phyloP scores from a whole-genome alignment of 1,140 invertebrate species.

The Papilio helenus region DNA sequence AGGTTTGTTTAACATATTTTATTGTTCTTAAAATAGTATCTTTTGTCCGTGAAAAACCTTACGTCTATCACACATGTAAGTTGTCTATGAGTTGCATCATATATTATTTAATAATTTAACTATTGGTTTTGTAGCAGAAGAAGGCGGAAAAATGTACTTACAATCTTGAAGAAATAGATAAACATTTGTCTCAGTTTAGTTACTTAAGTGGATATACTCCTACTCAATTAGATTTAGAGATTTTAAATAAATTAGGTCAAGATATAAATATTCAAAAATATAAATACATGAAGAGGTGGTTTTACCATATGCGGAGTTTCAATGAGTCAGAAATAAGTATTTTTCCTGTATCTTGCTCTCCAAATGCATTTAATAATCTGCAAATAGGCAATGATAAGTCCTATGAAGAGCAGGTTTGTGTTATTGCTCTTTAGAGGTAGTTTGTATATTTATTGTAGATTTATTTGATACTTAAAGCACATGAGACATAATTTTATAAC shows the following conservation, averaged over 20 bases:
- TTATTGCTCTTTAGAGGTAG: slow-evolving; percentile 38
- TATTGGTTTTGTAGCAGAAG: slow-evolving; percentile 68
- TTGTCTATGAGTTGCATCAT: slow-evolving; percentile 52
- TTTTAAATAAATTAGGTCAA: slow-evolving; percentile 74
- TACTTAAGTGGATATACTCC: slow-evolving; percentile 84
- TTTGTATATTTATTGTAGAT: slow-evolving; percentile 34
- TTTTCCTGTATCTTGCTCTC: slow-evolving; percentile 65
- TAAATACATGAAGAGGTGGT: slow-evolving; percentile 84
- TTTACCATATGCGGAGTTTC: slow-evolving; percentile 84
- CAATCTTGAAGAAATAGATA: slow-evolving; percentile 66
- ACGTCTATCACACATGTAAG: slow-evolving; percentile 2
- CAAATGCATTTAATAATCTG: slow-evolving; percentile 54
- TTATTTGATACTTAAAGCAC: slow-evolving; percentile 33
- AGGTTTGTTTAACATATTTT: slow-evolving; percentile 82
- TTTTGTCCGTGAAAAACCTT: neutral
- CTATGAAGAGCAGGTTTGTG: slow-evolving; percentile 76
- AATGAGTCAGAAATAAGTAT: slow-evolving; percentile 75
- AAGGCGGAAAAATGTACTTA: slow-evolving; percentile 46
- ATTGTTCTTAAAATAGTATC: slow-evolving; percentile 9
- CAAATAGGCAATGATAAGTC: slow-evolving; percentile 54
- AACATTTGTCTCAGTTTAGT: slow-evolving; percentile 81
- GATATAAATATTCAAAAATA: slow-evolving; percentile 70
- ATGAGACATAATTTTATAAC: neutral
- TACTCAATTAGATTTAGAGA: slow-evolving; percentile 79
- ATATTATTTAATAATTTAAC: slow-evolving; percentile 46